A percentile compares a stretch with the other conserved stretches of the same genome.
phyloP scores from a whole-genome alignment of 2,888 invertebrate genomes.

The Tetranychus piercei region DNA sequence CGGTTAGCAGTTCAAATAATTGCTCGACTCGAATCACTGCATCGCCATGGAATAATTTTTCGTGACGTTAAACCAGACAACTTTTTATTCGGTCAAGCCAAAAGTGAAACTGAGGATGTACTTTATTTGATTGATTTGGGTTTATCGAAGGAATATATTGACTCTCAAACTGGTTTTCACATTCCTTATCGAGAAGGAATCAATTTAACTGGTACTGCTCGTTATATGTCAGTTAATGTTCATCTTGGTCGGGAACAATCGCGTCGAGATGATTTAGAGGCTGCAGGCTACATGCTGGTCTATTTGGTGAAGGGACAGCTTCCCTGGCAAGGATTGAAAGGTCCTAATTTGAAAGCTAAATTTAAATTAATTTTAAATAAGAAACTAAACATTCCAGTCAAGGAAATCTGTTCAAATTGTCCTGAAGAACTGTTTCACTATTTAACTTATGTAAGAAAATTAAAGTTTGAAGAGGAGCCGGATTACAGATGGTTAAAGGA shows the following conservation, averaged over 20 bases:
- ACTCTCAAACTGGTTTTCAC: constrained; percentile 22
- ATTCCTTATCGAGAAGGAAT: constrained; percentile 29
- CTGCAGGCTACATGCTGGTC: constrained; percentile 29
- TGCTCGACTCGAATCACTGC: constrained; percentile 4
- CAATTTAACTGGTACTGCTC: constrained; percentile 29
- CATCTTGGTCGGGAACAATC: constrained; percentile 25
- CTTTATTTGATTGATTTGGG: constrained; percentile 14
- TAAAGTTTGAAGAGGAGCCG: background rate
- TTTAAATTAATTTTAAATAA: background rate
- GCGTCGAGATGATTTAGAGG: constrained; percentile 29
- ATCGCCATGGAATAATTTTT: constrained; percentile 9
- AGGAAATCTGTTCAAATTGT: background rate
- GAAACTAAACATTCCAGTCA: background rate
- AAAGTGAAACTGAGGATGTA: background rate
- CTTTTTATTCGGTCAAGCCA: constrained; percentile 10
- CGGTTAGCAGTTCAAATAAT: constrained; percentile 9
- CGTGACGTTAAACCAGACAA: constrained; percentile 16
- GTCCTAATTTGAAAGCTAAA: constrained; percentile 17
- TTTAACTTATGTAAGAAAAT: background rate
- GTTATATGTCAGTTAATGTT: constrained; percentile 29
- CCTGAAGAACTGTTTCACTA: background rate
- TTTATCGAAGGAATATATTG: constrained; percentile 14
- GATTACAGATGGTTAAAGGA: background rate
- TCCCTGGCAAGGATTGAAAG: constrained; percentile 30
- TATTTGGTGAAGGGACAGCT: constrained; percentile 28